These are phyloP conservation scores for Picus viridis DNA, from an alignment of 2,797 vertebrate genomes.

Conservation along the genomic window DNA sequence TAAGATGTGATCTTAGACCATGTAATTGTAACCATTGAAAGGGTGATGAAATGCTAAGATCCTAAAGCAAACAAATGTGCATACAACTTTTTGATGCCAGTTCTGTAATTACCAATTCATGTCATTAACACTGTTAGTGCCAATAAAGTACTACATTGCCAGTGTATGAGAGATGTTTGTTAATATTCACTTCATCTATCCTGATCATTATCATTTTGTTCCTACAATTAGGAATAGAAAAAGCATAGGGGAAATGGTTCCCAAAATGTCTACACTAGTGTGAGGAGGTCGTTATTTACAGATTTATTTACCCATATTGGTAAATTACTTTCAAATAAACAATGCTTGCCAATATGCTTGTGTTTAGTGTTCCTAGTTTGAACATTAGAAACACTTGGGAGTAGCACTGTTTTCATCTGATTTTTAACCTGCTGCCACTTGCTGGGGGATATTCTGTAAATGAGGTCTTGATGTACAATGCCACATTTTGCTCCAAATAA, in stretches of 20 bases:
- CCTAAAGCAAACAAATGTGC: background rate
- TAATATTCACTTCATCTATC: background rate
- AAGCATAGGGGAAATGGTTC: background rate
- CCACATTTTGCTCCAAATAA: background rate
- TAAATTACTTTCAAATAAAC: background rate
- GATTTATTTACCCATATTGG: background rate
- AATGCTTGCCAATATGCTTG: background rate
- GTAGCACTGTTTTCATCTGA: background rate
- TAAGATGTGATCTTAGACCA: background rate
- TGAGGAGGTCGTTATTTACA: background rate
- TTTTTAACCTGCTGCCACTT: constrained; percentile 7
- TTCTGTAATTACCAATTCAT: background rate
- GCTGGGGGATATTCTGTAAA: background rate
- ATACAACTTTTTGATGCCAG: background rate
- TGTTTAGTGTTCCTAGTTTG: background rate
- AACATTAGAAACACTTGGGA: background rate
- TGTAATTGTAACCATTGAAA: background rate
- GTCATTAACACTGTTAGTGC: background rate
- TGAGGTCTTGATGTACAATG: background rate
- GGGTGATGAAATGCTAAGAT: background rate
- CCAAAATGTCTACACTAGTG: background rate
- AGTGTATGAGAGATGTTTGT: background rate
- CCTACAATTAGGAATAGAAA: background rate
- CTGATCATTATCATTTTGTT: background rate
- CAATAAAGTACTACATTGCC: background rate